Base-by-base conservation (phyloP, 2,888 invertebrate genomes). In the Drosophila merina region DNA sequence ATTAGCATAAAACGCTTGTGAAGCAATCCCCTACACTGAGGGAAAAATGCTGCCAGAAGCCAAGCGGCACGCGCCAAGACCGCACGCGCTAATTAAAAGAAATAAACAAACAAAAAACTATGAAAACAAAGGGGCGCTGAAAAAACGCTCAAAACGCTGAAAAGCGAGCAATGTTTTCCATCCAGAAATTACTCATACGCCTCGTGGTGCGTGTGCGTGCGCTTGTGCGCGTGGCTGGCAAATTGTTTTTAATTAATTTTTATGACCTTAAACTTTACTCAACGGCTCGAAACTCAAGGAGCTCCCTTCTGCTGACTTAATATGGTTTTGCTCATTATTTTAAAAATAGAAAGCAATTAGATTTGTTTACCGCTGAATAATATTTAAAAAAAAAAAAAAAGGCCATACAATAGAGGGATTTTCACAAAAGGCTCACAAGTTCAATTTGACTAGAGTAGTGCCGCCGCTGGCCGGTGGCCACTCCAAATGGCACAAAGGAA, bases 181-280 rank as follows among this genome's bases (percentile, higher is more conserved):
- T 14, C 49, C 25, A 38, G 8, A 55, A 49, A 77, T 73, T 56
- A 76, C 71, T 74, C 56, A 84, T 74, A 70, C 66, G 73, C 71
- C 76, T 71, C 72, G 69, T 73, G 86, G 48, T 51, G 38, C 70
- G 63, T 72, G 47, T 49, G 33, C 68, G 63, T 72, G 74, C 79
- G 78, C 81, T 67, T 72, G 71, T 40, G 75, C 79, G 81, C 81
- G 71, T 72, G 71, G 74, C 71, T 71, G 71, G 74, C 57, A 74
- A 80, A 86, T 84, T 77, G 74, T 84, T 63, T 74, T 84, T 80
- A 80, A 84, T 86, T 86, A 84, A 80, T 78, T 84, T 81, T 63
- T 44, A 63, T 64, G 78, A 71, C 86, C 84, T 80, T 74, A 75
- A 76, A 76, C 74, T 71, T 71, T 66, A 62, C n/a, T 50, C 44